These are phyloP conservation scores for Drosophila affinis DNA, from an alignment of 2,888 invertebrate genomes.

Conservation along the genomic window DNA sequence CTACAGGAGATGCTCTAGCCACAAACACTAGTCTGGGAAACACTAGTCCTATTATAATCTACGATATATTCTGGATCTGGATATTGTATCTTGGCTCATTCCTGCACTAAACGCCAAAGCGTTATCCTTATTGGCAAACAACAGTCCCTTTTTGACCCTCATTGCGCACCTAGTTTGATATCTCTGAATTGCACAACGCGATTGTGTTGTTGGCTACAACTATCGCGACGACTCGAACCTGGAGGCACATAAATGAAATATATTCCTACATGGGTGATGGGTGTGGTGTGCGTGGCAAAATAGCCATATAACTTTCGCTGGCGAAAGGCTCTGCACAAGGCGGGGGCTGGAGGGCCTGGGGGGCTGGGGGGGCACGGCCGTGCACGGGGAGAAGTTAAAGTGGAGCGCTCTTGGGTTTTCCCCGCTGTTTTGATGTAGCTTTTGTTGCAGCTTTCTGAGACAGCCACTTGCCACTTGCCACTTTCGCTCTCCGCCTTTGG, in stretches of 20 bases:
- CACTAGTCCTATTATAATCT: conserved; percentile 17
- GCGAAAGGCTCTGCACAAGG: conserved; percentile 26
- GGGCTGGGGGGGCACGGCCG: not conserved
- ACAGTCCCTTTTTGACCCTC: too few species aligned
- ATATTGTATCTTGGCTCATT: too few species aligned
- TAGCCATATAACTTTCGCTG: conserved; percentile 45
- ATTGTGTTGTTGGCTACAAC: too few species aligned
- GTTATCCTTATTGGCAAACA: too few species aligned
- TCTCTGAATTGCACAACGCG: too few species aligned
- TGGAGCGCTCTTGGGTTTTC: conserved; percentile 59
- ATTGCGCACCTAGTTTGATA: too few species aligned
- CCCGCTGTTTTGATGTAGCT: conserved; percentile 37
- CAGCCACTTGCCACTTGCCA: conserved; percentile 54
- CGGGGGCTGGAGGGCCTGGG: conserved; percentile 1
- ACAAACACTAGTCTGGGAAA: conserved; percentile 3
- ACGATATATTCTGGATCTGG: too few species aligned
- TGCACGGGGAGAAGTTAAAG: conserved; percentile 14
- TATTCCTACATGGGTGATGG: conserved; percentile 17
- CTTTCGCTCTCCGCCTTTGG: conserved; percentile 57
- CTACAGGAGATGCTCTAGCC: conserved; percentile 6
- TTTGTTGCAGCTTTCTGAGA: conserved; percentile 25
- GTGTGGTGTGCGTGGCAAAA: conserved; percentile 29
- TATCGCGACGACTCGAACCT: too few species aligned
- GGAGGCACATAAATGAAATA: conserved; percentile 16
- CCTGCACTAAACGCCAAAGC: too few species aligned